These are phyloP conservation scores for Lithosia quadra DNA, from an alignment of 2,888 invertebrate species.

Conservation along the genomic window DNA sequence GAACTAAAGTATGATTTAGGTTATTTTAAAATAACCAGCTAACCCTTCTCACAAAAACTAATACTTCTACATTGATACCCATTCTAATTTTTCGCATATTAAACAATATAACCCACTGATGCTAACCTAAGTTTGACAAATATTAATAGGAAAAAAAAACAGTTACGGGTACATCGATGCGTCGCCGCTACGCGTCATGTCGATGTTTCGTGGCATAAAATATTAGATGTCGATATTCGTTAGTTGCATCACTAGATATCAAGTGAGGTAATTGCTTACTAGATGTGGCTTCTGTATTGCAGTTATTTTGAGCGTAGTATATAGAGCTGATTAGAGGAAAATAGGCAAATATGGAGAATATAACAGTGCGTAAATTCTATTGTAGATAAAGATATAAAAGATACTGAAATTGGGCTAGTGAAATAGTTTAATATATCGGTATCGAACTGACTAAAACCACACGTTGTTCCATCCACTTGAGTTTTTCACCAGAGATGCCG, in stretches of 20 bases:
- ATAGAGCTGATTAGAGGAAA: neutral
- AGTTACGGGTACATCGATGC: slow-evolving; percentile 47
- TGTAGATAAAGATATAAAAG: too few species aligned
- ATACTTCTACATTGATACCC: slow-evolving; percentile 3
- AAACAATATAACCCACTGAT: slow-evolving; percentile 28
- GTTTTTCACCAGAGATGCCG: too few species aligned
- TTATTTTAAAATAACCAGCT: neutral
- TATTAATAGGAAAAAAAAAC: slow-evolving; percentile 66
- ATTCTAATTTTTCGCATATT: slow-evolving; percentile 46
- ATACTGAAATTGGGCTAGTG: too few species aligned
- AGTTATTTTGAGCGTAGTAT: neutral
- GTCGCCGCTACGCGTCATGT: slow-evolving; percentile 38
- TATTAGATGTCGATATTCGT: slow-evolving; percentile 74
- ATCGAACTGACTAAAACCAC: too few species aligned
- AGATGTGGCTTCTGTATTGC: slow-evolving; percentile 43
- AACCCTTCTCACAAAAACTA: slow-evolving; percentile 21
- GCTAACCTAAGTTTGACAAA: slow-evolving; percentile 47
- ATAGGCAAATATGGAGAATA: neutral
- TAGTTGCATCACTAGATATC: slow-evolving; percentile 69
- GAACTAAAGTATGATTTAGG: neutral
- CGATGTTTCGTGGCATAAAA: slow-evolving; percentile 65
- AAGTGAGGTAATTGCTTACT: slow-evolving; percentile 28
- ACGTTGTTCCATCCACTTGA: too few species aligned
- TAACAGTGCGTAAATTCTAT: too few species aligned
- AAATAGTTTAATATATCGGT: too few species aligned